Conservation (phyloP, 2,797 vertebrate genomes). For the Eurystomus glaucurus region DNA sequence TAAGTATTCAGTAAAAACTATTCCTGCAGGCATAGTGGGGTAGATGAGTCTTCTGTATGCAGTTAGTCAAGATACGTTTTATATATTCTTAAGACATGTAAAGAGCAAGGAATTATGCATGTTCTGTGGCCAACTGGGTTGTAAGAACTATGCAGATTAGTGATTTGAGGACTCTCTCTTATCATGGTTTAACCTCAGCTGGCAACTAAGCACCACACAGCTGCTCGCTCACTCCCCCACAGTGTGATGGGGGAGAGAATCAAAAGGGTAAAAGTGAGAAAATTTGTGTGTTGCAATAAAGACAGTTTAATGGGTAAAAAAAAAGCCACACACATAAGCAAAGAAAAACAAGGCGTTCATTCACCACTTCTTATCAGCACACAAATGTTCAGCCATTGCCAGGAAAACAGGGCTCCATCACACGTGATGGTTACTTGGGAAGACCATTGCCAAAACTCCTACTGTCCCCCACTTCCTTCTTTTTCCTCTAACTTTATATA, state of each 20-base stretch:
- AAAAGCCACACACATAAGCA: neutral
- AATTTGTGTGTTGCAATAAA: neutral
- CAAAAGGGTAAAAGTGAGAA: neutral
- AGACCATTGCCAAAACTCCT: neutral
- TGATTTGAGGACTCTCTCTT: neutral
- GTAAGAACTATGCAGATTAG: neutral
- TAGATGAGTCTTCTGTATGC: neutral
- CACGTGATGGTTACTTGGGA: neutral
- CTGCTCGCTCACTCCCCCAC: neutral
- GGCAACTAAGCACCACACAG: neutral
- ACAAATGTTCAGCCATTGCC: neutral
- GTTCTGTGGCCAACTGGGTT: neutral
- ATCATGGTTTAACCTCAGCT: neutral
- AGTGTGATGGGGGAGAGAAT: neutral
- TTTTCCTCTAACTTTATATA: neutral
- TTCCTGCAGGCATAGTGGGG: neutral
- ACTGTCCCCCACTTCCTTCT: too few relatives aligned
- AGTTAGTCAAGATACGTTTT: neutral
- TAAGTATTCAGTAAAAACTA: neutral
- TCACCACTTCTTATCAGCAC: neutral
- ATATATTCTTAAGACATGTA: neutral
- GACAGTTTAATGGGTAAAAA: neutral
- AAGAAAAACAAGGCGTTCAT: neutral
- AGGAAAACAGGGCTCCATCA: neutral
- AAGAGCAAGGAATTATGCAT: neutral